Evolutionary conservation across 1,140 invertebrate species (phyloP).

Genomic region (Papilio glaucus): DNA sequence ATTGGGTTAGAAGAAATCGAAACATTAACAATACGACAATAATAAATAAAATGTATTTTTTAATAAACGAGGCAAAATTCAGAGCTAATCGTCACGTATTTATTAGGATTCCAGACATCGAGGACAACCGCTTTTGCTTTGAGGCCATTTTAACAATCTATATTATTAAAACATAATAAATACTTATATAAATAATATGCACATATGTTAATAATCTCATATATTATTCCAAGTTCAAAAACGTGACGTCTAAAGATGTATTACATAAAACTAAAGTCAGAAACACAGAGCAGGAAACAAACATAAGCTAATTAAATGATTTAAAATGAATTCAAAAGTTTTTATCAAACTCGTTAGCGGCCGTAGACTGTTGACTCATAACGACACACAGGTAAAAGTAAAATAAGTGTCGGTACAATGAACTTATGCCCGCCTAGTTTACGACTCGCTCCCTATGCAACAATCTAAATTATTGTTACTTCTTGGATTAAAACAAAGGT

Average conservation of each 20-base stretch:
- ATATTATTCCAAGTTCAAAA: not conserved
- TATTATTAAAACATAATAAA: conserved; percentile 20
- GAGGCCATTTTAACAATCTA: conserved; percentile 22
- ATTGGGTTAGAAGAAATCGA: too few relatives aligned
- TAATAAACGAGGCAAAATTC: not conserved
- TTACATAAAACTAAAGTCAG: conserved; percentile 12
- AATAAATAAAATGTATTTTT: too few relatives aligned
- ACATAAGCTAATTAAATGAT: conserved; percentile 23
- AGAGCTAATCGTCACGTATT: not conserved
- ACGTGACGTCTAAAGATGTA: not conserved
- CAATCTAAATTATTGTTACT: not conserved
- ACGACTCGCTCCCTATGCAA: conserved; percentile 21
- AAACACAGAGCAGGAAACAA: not conserved
- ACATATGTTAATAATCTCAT: not conserved
- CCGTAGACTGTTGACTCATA: conserved; percentile 31
- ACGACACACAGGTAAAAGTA: conserved; percentile 35
- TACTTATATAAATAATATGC: conserved; percentile 10
- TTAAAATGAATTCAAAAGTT: conserved; percentile 20
- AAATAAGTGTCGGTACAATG: conserved; percentile 31
- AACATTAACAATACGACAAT: too few relatives aligned
- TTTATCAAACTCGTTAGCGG: conserved; percentile 18
- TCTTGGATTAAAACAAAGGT: not conserved
- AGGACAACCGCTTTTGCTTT: conserved; percentile 26
- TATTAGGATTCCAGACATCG: conserved; percentile 19
- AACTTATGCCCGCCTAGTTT: conserved; percentile 25